phyloP scores from a whole-genome alignment of 2,888 invertebrate genomes.

The Kryphioiulus occultus region DNA sequence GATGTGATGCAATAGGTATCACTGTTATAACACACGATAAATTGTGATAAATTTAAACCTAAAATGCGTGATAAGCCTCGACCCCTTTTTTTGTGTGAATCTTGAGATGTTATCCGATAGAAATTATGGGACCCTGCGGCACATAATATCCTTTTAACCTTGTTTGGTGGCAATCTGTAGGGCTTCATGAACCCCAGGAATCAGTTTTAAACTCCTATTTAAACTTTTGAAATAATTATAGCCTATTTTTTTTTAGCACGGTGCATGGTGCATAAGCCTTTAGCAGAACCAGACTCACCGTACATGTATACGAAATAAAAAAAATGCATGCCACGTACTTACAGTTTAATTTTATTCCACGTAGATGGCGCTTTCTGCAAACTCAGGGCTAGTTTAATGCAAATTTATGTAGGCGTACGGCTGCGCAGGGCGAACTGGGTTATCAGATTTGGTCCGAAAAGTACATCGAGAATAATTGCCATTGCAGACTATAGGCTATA shows the following conservation, averaged over 20 bases:
- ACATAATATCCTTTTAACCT: too few species aligned
- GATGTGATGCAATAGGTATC: too few species aligned
- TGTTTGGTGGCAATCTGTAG: too few species aligned
- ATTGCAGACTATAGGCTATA: background rate
- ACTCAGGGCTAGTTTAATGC: background rate
- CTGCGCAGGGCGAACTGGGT: background rate
- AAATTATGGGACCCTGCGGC: too few species aligned
- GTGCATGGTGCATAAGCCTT: background rate
- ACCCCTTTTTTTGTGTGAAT: too few species aligned
- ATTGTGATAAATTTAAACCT: too few species aligned
- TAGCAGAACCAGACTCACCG: background rate
- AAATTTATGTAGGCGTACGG: constrained; percentile 2
- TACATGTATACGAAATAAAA: background rate
- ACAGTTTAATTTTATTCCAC: constrained; percentile 25
- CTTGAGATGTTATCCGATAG: too few species aligned
- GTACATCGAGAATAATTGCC: constrained; percentile 10
- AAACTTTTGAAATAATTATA: too few species aligned
- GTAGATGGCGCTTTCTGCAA: constrained; percentile 21
- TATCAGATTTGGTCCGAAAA: background rate
- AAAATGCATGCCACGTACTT: constrained; percentile 6
- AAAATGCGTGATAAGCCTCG: too few species aligned
- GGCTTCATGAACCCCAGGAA: too few species aligned
- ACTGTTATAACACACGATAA: too few species aligned
- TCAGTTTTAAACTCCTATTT: too few species aligned
- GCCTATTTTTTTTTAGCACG: background rate